These are phyloP conservation scores for Drosophila algonquin DNA, from an alignment of 2,888 invertebrate species.

Conservation along the genomic window DNA sequence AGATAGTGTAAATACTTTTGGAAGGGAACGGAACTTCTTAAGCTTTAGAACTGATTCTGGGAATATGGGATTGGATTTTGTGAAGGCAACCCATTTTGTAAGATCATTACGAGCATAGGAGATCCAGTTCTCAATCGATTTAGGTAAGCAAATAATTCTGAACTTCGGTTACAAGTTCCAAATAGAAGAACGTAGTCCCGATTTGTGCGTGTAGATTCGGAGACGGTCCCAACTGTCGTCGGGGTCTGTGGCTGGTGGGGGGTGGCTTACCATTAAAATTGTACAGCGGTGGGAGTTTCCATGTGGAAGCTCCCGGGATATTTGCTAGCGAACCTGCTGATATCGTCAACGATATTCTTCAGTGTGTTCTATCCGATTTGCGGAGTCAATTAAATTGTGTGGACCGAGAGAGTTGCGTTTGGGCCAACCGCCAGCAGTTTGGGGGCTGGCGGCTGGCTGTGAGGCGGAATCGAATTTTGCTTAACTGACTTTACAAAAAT, in stretches of 20 bases:
- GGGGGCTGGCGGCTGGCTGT: not conserved
- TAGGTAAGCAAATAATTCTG: not conserved
- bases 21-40: not conserved
- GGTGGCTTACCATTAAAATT: slow-evolving; percentile 34
- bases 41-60: not conserved
- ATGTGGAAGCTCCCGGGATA: slow-evolving; percentile 27
- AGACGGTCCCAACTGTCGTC: slow-evolving; percentile 15
- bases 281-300: slow-evolving; percentile 48
- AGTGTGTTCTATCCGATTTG: slow-evolving; percentile 66
- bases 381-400: slow-evolving; percentile 72
- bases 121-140: not conserved
- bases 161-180: not conserved
- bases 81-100: not conserved
- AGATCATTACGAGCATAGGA: not conserved
- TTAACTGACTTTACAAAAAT: slow-evolving; percentile 83
- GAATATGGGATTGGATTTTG: not conserved
- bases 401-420: slow-evolving; percentile 57
- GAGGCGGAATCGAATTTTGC: slow-evolving; percentile 59
- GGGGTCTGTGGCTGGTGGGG: not conserved
- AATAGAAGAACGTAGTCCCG: not conserved
- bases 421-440: slow-evolving; percentile 22
- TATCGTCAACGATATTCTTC: slow-evolving; percentile 22
- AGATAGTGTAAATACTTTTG: not conserved
- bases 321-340: slow-evolving; percentile 21
- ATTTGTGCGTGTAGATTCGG: not conserved